Evolutionary conservation across 2,797 vertebrate genomes (phyloP), one percentile per base, ranked within the genome.

Genomic region (Rhincodon typus): DNA sequence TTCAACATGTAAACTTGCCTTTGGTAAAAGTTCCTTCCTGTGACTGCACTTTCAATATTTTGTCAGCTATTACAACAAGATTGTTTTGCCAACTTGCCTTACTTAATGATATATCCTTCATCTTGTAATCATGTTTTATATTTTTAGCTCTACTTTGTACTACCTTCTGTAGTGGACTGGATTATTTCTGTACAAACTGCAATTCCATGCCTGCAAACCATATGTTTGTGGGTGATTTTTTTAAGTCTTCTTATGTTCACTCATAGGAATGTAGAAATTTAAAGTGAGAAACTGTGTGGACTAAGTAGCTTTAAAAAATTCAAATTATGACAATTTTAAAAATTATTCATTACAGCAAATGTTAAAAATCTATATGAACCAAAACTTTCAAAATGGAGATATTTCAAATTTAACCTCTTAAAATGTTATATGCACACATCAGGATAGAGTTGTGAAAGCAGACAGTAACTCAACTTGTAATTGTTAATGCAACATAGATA

Each of bases 201-300:
- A 88, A 88, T 88, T n/a, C 30, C 27, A 21, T n/a, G 53, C n/a
- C 53, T 21, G 34, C 34, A 62, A 91, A 91, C 53, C 53, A n/a
- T 66, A 91, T 91, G 88, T 91, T 91, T 91, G 34, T n/a, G 53
- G 86, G 53, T 62, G 30, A 66, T 91, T n/a, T 91, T 91, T 91
- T 66, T 91, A 91, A 38, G 30, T 91, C 34, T 62, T 91, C 57
- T 91, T n/a, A 91, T 91, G 34, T 91, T 66, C 53, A 4, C 30
- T 66, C 34, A n/a, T n/a, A 62, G 57, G 53, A 91, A 91, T n/a
- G 57, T 30, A 91, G n/a, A 91, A 91, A 30, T 15, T 62, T 67
- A 91, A 91, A 62, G 34, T 62, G 6, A 34, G 57, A 30, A 91
- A 30, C 62, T 62, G n/a, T 21, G 34, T 38, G 17, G 50, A 66